A percentile compares a stretch with the other conserved stretches of the same genome.
phyloP scores from a whole-genome alignment of 1,140 invertebrate genomes.

The Drosophila ironensis region DNA sequence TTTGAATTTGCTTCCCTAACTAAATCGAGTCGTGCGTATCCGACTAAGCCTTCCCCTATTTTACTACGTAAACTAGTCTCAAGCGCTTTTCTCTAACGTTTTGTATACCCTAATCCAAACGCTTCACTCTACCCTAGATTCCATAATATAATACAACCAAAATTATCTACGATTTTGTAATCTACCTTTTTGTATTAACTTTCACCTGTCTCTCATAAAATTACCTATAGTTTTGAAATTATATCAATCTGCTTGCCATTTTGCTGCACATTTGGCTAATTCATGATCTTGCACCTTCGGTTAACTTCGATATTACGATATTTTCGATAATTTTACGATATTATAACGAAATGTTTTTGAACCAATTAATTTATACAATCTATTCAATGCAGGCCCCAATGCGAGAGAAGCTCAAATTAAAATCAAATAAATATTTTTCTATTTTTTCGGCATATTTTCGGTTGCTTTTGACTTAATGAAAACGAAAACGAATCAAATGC shows the following conservation, averaged over 20 bases:
- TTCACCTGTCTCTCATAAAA: conserved; percentile 29
- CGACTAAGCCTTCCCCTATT: conserved; percentile 6
- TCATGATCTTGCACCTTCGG: conserved; percentile 55
- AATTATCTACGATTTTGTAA: conserved; percentile 27
- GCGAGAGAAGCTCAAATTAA: conserved; percentile 33
- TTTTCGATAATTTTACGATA: conserved; percentile 45
- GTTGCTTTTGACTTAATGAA: conserved; percentile 69
- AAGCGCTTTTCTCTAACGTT: conserved; percentile 41
- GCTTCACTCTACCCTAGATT: conserved; percentile 43
- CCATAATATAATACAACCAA: conserved; percentile 17
- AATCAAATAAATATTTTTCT: conserved; percentile 44
- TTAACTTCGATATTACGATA: too few relatives aligned
- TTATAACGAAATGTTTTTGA: conserved; percentile 30
- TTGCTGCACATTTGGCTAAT: conserved; percentile 61
- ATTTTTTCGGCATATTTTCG: conserved; percentile 70
- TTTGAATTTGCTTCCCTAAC: conserved; percentile 28
- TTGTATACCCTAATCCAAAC: conserved; percentile 32
- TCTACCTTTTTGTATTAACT: conserved; percentile 20
- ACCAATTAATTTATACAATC: conserved; percentile 46
- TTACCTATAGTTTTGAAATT: conserved; percentile 27
- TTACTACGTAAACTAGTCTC: too few relatives aligned
- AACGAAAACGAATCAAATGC: conserved; percentile 49
- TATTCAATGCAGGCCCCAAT: conserved; percentile 53
- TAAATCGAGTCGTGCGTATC: conserved; percentile 14
- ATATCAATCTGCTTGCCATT: conserved; percentile 59